These are phyloP conservation scores for Trissolcus japonicus DNA, from an alignment of 2,888 invertebrate genomes.

Conservation along the genomic window DNA sequence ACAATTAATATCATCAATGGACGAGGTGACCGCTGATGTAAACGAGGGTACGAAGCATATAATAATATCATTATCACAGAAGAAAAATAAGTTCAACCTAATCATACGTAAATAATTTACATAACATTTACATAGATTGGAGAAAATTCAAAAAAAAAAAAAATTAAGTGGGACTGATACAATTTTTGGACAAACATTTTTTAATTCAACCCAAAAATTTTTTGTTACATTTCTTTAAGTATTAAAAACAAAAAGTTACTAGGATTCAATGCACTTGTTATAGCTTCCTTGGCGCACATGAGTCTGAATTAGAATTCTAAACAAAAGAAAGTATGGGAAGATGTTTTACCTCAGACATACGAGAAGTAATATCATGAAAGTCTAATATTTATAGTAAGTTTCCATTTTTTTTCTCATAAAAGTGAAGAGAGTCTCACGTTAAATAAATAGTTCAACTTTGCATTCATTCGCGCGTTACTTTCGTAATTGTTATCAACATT, in stretches of 20 bases:
- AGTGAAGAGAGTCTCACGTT: constrained; percentile 47
- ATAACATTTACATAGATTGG: no score
- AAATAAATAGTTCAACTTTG: constrained; percentile 42
- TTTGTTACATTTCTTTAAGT: neutral
- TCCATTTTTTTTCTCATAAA: constrained; percentile 45
- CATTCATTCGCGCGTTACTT: constrained; percentile 37
- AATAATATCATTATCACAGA: no score
- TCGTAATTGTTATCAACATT: constrained; percentile 10
- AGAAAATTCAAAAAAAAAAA: no score
- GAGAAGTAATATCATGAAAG: constrained; percentile 49
- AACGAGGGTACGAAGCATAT: no score
- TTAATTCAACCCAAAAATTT: no score
- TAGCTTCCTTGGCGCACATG: constrained; percentile 11
- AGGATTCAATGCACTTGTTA: neutral
- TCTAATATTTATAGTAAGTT: constrained; percentile 40
- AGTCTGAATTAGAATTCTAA: constrained; percentile 25
- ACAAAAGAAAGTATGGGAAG: constrained; percentile 56
- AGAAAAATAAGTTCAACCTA: no score
- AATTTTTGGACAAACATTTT: no score
- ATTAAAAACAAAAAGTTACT: constrained; percentile 3
- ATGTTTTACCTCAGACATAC: constrained; percentile 30
- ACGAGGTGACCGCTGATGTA: no score
- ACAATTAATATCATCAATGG: no score
- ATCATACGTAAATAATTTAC: no score
- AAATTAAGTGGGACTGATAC: no score